Percentiles rank a stretch among this genome's conserved stretches.
phyloP scores from a whole-genome alignment of 2,113 vertebrate species.

The Tragelaphus strepsiceros region DNA sequence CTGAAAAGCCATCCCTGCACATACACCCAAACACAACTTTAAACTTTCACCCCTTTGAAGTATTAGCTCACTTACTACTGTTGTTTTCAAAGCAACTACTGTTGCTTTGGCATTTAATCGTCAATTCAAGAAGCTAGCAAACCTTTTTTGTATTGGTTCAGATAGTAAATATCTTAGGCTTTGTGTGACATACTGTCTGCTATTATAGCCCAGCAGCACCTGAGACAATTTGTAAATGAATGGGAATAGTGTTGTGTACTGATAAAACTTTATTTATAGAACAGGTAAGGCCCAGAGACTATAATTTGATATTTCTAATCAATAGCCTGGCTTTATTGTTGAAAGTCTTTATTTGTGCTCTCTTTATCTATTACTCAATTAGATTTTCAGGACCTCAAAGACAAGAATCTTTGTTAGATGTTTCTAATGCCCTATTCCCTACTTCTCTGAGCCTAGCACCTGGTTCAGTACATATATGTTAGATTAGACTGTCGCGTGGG shows the following conservation, averaged over 20 bases:
- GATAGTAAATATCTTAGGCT: neutral
- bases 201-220: neutral
- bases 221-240: neutral
- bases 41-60: neutral
- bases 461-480: neutral
- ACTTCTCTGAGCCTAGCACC: neutral
- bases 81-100: neutral
- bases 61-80: neutral
- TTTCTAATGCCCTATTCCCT: neutral
- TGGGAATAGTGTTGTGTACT: neutral
- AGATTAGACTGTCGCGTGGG: neutral
- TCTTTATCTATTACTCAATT: neutral
- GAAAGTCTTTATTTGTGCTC: neutral
- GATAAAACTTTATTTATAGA: conserved; percentile 49
- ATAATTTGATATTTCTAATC: neutral
- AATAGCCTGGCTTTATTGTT: neutral
- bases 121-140: neutral
- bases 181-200: neutral
- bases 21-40: neutral
- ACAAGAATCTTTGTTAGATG: neutral
- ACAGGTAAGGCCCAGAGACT: neutral
- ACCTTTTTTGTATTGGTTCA: neutral
- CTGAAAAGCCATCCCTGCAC: neutral
- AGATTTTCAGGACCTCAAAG: neutral
- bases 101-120: neutral